Percentiles rank a stretch among this genome's conserved stretches.
Conservation (phyloP, 2,888 invertebrate species). For the Bellardia pandia region DNA sequence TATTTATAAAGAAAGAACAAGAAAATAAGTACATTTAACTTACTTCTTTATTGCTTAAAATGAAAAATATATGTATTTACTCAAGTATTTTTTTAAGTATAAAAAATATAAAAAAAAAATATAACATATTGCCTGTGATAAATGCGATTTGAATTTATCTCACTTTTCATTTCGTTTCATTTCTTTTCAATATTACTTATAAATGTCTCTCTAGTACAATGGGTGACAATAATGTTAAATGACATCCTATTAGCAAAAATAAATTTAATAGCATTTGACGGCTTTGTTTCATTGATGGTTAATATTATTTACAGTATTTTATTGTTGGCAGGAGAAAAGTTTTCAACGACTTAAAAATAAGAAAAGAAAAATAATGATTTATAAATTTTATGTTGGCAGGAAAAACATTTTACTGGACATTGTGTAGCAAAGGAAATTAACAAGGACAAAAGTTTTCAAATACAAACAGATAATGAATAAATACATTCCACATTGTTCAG, state of each 20-base stretch:
- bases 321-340: background rate
- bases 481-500: no score
- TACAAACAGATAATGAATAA: no score
- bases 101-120: background rate
- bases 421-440: no score
- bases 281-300: background rate
- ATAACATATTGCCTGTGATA: background rate
- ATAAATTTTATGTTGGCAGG: no score
- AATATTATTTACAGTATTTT: background rate
- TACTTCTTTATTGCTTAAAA: background rate
- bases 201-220: slow-evolving; percentile 4
- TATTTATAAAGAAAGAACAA: background rate
- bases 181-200: background rate
- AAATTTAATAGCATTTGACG: slow-evolving; percentile 4
- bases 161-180: background rate
- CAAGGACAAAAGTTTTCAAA: no score
- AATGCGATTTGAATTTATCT: slow-evolving; percentile 28
- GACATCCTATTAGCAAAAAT: slow-evolving; percentile 19
- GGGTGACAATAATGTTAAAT: slow-evolving; percentile 37
- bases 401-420: no score
- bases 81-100: background rate
- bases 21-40: background rate
- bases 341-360: no score
- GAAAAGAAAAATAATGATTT: no score
- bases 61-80: background rate